Conservation (phyloP, 2,888 invertebrate genomes). For the Drosophila limbata region DNA sequence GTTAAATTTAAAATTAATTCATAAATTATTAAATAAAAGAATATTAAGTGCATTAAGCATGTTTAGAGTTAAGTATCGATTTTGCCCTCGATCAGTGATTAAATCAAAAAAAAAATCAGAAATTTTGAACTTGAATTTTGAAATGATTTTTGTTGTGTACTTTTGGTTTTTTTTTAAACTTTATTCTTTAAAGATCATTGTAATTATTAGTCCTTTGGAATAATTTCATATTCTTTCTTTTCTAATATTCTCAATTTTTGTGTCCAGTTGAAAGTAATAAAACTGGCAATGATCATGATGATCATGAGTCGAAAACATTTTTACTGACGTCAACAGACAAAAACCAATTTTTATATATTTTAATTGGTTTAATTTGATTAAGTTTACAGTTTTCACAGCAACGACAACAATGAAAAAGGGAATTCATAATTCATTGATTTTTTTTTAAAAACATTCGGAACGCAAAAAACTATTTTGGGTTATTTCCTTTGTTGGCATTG, state of each 20-base stretch:
- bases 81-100: too few relatives aligned
- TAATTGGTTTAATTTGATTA: slow-evolving; percentile 26
- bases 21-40: too few relatives aligned
- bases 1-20: too few relatives aligned
- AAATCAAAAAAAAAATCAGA: too few relatives aligned
- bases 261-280: slow-evolving; percentile 16
- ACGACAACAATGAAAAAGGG: slow-evolving; percentile 3
- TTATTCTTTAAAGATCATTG: too few relatives aligned
- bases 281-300: slow-evolving; percentile 2
- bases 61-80: too few relatives aligned
- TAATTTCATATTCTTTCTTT: too few relatives aligned
- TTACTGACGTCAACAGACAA: slow-evolving; percentile 43
- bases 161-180: too few relatives aligned
- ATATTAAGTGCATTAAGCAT: too few relatives aligned
- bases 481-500: not conserved
- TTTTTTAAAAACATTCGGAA: slow-evolving; percentile 25
- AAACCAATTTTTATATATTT: slow-evolving; percentile 21
- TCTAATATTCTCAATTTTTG: slow-evolving; percentile 3
- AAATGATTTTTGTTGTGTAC: too few relatives aligned
- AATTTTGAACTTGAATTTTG: too few relatives aligned
- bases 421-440: slow-evolving; percentile 49
- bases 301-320: slow-evolving; percentile 1
- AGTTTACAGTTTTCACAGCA: slow-evolving; percentile 1
- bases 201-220: too few relatives aligned
- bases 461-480: not conserved